These are phyloP conservation scores for Platycnemis pennipes DNA, from an alignment of 2,888 invertebrate genomes.

Conservation along the genomic window DNA sequence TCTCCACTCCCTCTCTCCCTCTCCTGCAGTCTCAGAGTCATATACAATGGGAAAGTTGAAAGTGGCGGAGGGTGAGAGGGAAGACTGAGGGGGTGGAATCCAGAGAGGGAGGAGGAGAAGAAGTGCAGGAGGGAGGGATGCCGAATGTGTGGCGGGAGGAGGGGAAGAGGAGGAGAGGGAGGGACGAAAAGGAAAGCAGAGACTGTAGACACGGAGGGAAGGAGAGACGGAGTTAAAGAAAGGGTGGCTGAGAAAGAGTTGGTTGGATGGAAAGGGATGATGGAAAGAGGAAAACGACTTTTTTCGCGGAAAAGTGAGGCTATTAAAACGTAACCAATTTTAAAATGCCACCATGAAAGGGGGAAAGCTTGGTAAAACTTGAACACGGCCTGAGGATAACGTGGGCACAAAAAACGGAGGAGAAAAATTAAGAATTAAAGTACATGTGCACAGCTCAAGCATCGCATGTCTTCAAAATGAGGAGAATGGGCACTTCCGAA, in stretches of 20 bases:
- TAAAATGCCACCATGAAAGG: not conserved
- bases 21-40: not conserved
- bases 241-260: not conserved
- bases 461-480: too few relatives aligned
- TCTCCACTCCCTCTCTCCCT: not conserved
- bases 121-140: not conserved
- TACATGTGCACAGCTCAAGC: too few relatives aligned
- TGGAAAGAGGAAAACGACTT: not conserved
- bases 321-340: not conserved
- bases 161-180: not conserved
- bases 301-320: not conserved
- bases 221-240: not conserved
- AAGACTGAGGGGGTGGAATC: not conserved
- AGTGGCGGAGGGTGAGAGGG: not conserved
- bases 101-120: not conserved
- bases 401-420: too few relatives aligned
- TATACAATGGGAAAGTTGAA: slow-evolving; percentile 45
- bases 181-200: not conserved
- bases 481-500: too few relatives aligned
- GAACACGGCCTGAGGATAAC: too few relatives aligned
- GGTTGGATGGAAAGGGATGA: not conserved
- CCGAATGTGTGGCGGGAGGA: not conserved
- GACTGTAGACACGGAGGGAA: not conserved
- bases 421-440: too few relatives aligned
- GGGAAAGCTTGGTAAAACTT: not conserved